Evolutionary conservation across 2,888 invertebrate genomes (phyloP).

Genomic region (Microplitis manilae): DNA sequence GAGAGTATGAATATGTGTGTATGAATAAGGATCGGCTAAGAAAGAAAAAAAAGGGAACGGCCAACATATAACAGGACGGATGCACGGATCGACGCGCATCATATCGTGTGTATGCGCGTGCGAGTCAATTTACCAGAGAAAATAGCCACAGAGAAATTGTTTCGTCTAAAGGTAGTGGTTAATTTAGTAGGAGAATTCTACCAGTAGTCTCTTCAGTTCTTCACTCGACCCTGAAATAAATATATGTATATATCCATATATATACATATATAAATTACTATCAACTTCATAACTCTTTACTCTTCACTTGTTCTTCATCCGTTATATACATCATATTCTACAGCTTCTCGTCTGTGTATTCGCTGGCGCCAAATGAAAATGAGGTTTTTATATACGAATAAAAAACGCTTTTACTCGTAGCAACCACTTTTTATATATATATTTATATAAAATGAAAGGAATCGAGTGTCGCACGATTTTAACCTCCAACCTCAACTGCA

Average conservation of each 20-base stretch:
- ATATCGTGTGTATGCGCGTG: constrained; percentile 48
- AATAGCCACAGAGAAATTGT: constrained; percentile 61
- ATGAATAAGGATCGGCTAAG: constrained; percentile 23
- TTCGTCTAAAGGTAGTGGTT: constrained; percentile 60
- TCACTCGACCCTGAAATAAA: not conserved
- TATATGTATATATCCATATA: constrained; percentile 23
- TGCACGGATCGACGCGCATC: constrained; percentile 44
- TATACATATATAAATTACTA: constrained; percentile 10
- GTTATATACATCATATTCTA: constrained; percentile 8
- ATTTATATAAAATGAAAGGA: constrained; percentile 7
- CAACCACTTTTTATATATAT: not conserved
- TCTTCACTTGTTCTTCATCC: constrained; percentile 16
- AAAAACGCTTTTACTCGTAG: constrained; percentile 37
- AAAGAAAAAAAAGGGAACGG: constrained; percentile 26
- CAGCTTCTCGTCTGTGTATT: constrained; percentile 1
- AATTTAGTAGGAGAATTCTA: constrained; percentile 58
- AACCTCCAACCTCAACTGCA: constrained; percentile 26
- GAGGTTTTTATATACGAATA: constrained; percentile 52
- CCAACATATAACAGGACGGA: constrained; percentile 31
- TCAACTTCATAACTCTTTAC: not conserved
- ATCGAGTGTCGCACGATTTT: constrained; percentile 35
- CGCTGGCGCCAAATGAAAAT: constrained; percentile 53
- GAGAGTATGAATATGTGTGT: constrained; percentile 13
- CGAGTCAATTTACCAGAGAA: constrained; percentile 61
- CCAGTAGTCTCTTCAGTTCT: constrained; percentile 32